Evolutionary conservation across 2,888 invertebrate species (phyloP), one percentile per base, ranked within the genome.

Genomic region (Heliconius charithonia): DNA sequence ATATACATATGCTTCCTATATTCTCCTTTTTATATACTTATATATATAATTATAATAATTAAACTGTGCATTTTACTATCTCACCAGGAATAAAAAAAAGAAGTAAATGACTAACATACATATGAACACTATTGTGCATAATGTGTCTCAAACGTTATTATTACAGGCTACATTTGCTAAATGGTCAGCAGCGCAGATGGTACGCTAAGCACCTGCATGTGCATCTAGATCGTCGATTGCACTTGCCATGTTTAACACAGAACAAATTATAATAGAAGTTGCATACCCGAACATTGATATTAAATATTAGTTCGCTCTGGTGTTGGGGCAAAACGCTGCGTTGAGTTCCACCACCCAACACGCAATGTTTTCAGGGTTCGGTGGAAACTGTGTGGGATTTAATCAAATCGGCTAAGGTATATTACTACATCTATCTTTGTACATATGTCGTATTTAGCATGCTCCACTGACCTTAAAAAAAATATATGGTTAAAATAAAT

Each of bases 141-240:
- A 76, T 78, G 80, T 76, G 79, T 77, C 76, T 75, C 73, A 80
- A 75, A 81, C 77, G 80, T 79, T 79, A 81, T 83, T 82, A 82
- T 81, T 80, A 80, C 80, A 80, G 77, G 82, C 71, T 51, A 76
- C 77, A 80, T 91, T 90, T 88, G 89, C 83, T 88, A 89, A 90
- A 91, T 88, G 88, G 89, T 80, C 62, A 70, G 76, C 29, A 79
- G 75, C 84, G 90, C 93, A 93, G 93, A 90, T 93, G 93, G 85
- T 80, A 67, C 41, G 56, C 66, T 77, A 80, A 79, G 76, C 94
- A 94, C 92, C 94, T 94, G 94, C 91, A 72, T 51, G 72, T 59
- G 56, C 74, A 92, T 92, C 92, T 91, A 88, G 93, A 93, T 93
- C 91, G 70, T 62, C 91, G 90, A 91, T 91, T 88, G 90, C 92